A percentile compares a stretch with the other conserved stretches of the same genome.
Evolutionary conservation across 2,888 invertebrate genomes (phyloP).

Genomic region (Spialia ferax): DNA sequence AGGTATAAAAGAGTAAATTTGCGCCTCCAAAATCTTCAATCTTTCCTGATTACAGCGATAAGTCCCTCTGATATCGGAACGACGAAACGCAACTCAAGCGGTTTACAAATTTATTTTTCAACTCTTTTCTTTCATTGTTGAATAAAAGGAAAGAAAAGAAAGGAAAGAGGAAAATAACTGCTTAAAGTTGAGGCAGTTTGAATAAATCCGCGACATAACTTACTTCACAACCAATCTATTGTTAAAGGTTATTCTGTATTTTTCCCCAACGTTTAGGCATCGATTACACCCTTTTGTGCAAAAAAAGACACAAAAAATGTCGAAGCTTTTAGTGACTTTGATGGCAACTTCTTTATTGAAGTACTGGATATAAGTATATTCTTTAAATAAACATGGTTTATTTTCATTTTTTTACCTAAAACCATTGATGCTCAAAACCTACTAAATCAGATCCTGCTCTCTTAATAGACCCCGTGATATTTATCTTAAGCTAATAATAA

Average conservation of each 20-base stretch:
- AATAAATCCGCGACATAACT: background rate
- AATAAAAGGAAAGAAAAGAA: background rate
- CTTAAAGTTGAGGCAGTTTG: background rate
- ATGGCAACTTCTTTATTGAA: background rate
- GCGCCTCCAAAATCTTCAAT: background rate
- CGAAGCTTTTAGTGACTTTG: background rate
- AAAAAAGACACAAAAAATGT: background rate
- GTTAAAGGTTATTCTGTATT: constrained; percentile 7
- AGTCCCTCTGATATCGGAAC: background rate
- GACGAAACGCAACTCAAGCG: background rate
- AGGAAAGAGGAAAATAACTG: background rate
- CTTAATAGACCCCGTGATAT: too few relatives aligned
- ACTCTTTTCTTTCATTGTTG: background rate
- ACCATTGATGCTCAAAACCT: too few relatives aligned
- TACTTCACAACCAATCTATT: background rate
- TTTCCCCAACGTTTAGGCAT: constrained; percentile 3
- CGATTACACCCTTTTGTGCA: background rate
- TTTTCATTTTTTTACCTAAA: background rate
- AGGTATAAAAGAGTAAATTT: too few relatives aligned
- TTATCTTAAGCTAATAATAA: too few relatives aligned
- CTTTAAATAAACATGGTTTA: background rate
- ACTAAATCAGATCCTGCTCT: too few relatives aligned
- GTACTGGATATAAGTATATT: background rate
- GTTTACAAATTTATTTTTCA: background rate
- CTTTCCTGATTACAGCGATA: background rate